phyloP scores from a whole-genome alignment of 2,113 vertebrate species.

The Taurulus bubalis region DNA sequence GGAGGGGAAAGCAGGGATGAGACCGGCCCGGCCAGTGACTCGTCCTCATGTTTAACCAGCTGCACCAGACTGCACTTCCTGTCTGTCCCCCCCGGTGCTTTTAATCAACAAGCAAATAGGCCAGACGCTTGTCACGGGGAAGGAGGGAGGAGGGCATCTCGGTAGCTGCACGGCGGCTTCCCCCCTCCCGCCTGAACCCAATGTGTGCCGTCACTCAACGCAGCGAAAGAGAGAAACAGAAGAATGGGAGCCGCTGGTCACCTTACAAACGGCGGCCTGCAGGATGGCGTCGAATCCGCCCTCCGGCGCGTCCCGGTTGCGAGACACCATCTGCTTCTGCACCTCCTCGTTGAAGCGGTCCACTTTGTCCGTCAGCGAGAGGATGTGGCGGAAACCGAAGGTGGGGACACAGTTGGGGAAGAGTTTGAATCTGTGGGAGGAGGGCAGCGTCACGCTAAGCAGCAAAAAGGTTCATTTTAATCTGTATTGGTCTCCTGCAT shows the following conservation, averaged over 20 bases:
- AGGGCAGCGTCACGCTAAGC: not conserved
- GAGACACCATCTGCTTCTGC: constrained; percentile 95
- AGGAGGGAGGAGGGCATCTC: not conserved
- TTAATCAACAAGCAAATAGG: constrained; percentile 59
- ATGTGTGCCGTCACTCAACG: not conserved
- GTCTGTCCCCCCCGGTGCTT: constrained; percentile 40
- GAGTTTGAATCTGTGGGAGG: constrained; percentile 88
- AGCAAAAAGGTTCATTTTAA: not conserved
- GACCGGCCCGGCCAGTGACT: constrained; percentile 39
- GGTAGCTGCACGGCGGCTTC: not conserved
- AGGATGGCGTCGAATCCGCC: constrained; percentile 96
- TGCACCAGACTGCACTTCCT: constrained; percentile 64
- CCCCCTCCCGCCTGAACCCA: not conserved
- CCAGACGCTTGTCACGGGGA: constrained; percentile 27
- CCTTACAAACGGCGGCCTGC: constrained; percentile 96
- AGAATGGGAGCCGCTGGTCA: constrained; percentile 60
- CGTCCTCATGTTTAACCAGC: constrained; percentile 70
- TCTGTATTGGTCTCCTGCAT: not conserved
- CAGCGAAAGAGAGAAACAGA: not conserved
- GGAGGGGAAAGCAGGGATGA: constrained; percentile 16
- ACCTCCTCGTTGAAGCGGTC: constrained; percentile 96
- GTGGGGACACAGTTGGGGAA: constrained; percentile 94
- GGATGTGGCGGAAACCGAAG: constrained; percentile 96
- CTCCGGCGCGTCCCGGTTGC: constrained; percentile 95
- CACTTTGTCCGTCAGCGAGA: constrained; percentile 94